phyloP scores from a whole-genome alignment of 2,888 invertebrate species.

The Phyto melanocephala region DNA sequence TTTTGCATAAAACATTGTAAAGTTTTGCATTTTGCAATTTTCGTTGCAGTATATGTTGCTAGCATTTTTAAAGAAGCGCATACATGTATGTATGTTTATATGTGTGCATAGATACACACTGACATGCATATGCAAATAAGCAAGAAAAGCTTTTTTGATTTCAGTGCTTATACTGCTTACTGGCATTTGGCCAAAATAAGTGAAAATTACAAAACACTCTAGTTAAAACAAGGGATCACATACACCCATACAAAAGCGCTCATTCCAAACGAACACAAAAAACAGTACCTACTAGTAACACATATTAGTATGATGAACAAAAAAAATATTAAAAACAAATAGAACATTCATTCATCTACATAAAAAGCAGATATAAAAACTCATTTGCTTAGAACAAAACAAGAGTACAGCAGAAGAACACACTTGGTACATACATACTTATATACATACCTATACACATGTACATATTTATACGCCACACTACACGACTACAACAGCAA shows the following conservation, averaged over 20 bases:
- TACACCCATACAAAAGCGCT: not conserved
- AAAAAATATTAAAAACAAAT: not conserved
- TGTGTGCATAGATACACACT: constrained; percentile 31
- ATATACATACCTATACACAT: no score
- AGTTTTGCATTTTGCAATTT: constrained; percentile 51
- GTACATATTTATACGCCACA: constrained; percentile 19
- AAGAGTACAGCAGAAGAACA: not conserved
- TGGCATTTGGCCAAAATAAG: constrained; percentile 59
- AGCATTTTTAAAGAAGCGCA: not conserved
- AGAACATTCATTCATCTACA: constrained; percentile 20
- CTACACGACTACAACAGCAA: not conserved
- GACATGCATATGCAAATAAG: constrained; percentile 55
- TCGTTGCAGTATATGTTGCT: not conserved
- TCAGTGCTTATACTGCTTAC: constrained; percentile 37
- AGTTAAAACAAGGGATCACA: constrained; percentile 24
- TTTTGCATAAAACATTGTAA: constrained; percentile 46
- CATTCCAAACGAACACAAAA: constrained; percentile 32
- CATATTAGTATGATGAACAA: constrained; percentile 31
- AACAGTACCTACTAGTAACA: constrained; percentile 33
- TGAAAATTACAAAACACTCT: constrained; percentile 39
- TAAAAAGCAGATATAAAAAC: constrained; percentile 5
- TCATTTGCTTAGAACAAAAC: constrained; percentile 39
- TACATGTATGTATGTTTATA: not conserved
- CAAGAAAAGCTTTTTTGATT: constrained; percentile 31
- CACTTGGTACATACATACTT: not conserved